Conservation (phyloP, 2,888 invertebrate genomes). For the Podabrus alpinus region DNA sequence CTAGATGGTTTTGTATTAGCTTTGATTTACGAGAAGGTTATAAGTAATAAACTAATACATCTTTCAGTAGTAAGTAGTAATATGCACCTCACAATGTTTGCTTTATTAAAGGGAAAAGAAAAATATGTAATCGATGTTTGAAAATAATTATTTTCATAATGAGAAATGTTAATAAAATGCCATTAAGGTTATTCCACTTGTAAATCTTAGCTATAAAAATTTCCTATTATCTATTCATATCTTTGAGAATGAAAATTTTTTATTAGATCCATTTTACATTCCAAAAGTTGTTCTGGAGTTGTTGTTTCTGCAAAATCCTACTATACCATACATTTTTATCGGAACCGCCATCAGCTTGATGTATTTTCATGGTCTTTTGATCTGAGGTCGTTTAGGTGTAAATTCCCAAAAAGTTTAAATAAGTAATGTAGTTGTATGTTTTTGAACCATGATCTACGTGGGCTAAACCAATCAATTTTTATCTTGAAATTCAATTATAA, state of each 20-base stretch:
- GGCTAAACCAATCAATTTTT: background rate
- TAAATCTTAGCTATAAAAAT: background rate
- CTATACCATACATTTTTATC: background rate
- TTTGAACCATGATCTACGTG: background rate
- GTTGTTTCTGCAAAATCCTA: background rate
- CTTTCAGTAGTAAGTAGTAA: conserved; percentile 39
- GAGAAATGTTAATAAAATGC: background rate
- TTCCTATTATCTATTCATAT: background rate
- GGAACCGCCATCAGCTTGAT: background rate
- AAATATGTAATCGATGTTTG: background rate
- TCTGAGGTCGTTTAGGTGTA: background rate
- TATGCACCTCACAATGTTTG: conserved; percentile 3
- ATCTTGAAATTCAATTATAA: background rate
- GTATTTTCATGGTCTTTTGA: background rate
- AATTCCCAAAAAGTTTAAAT: background rate
- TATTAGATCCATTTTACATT: background rate
- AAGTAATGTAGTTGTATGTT: background rate
- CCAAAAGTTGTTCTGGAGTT: background rate
- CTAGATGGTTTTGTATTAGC: conserved; percentile 32
- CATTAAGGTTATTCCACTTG: background rate
- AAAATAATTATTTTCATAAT: background rate
- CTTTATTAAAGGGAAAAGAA: background rate
- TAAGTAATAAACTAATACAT: conserved; percentile 44
- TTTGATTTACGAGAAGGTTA: conserved; percentile 34
- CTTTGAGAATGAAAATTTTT: background rate